Conservation (phyloP, 1,140 invertebrate genomes). For the Whitmania pigra region DNA sequence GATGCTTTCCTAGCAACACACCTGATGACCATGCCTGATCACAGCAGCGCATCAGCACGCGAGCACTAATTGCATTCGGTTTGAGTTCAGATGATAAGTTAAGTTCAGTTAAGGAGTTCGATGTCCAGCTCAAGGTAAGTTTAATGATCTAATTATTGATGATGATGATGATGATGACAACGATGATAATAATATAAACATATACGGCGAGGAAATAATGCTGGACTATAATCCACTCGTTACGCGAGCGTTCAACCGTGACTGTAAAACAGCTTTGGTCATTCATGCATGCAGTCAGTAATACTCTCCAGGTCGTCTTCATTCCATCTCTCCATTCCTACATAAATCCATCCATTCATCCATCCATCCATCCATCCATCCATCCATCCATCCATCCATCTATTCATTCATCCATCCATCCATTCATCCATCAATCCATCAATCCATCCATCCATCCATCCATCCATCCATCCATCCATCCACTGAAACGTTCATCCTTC, state of each 20-base stretch:
- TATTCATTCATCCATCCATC: too few relatives aligned
- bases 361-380: too few relatives aligned
- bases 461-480: not conserved
- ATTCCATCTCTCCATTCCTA: not conserved
- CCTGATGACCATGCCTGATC: not conserved
- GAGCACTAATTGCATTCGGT: not conserved
- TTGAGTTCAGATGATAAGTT: not conserved
- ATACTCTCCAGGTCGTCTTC: not conserved
- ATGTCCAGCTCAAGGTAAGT: too few relatives aligned
- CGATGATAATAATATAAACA: not conserved
- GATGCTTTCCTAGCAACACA: not conserved
- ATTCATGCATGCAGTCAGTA: not conserved
- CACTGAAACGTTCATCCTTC: too few relatives aligned
- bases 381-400: too few relatives aligned
- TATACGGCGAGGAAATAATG: not conserved
- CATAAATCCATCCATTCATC: too few relatives aligned
- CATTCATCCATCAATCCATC: too few relatives aligned
- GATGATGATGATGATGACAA: slow-evolving; percentile 11
- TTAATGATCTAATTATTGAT: not conserved
- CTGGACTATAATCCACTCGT: not conserved
- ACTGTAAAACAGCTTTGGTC: not conserved
- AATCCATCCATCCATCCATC: too few relatives aligned
- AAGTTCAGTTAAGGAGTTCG: too few relatives aligned
- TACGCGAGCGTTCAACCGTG: not conserved
- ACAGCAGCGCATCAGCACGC: not conserved